phyloP scores from a whole-genome alignment of 1,140 invertebrate genomes.

The Apis florea region DNA sequence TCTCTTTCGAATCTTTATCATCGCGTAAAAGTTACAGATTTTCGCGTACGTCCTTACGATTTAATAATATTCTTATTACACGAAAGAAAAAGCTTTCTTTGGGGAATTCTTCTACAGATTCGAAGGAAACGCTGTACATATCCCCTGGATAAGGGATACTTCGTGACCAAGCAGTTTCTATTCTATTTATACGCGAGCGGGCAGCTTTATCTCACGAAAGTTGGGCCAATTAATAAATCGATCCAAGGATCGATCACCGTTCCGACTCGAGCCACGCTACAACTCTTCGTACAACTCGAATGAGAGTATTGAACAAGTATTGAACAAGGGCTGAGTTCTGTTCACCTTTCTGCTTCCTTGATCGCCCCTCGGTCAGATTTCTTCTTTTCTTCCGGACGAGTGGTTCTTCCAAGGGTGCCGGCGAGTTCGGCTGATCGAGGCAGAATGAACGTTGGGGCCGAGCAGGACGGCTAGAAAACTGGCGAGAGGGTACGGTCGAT shows the following conservation, averaged over 20 bases:
- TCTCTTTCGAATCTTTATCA: background rate
- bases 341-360: conserved; percentile 51
- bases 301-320: too few species aligned
- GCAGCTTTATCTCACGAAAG: conserved; percentile 10
- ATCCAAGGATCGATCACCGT: too few species aligned
- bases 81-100: background rate
- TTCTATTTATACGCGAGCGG: conserved; percentile 21
- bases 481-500: conserved; percentile 69
- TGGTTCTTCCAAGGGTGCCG: conserved; percentile 10
- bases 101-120: background rate
- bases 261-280: too few species aligned
- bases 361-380: too few species aligned
- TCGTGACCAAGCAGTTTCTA: background rate
- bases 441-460: conserved; percentile 66
- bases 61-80: too few species aligned
- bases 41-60: background rate
- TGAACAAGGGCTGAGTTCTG: background rate
- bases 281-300: too few species aligned
- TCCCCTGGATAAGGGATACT: background rate
- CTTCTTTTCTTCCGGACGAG: background rate
- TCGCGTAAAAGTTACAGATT: background rate
- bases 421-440: conserved; percentile 61
- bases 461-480: conserved; percentile 64
- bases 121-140: background rate
- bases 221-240: conserved; percentile 28